A percentile compares a stretch with the other conserved stretches of the same genome.
phyloP scores from a whole-genome alignment of 2,888 invertebrate species.

The Drosophila algonquin region DNA sequence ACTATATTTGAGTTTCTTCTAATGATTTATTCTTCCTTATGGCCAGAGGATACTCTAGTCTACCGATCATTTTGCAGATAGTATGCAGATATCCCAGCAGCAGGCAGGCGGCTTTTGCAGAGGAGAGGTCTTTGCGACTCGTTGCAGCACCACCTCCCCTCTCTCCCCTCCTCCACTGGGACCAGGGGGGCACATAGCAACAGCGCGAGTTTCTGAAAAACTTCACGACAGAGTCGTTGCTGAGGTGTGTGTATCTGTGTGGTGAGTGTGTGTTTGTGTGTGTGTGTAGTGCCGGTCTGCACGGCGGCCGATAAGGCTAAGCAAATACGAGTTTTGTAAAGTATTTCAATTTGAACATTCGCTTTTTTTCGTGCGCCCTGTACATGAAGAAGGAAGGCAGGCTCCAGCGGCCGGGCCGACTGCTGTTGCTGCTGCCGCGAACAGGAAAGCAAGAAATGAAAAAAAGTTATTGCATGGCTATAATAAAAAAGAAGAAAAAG shows the following conservation, averaged over 20 bases:
- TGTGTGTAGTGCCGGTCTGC: conserved; percentile 27
- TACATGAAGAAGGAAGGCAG: conserved; percentile 47
- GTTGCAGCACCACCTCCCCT: conserved; percentile 22
- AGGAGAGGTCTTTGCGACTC: conserved; percentile 25
- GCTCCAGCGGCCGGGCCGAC: conserved; percentile 30
- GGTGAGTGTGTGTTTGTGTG: conserved; percentile 9
- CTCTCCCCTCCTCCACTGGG: not conserved
- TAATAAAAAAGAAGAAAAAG: conserved; percentile 51
- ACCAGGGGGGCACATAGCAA: conserved; percentile 59
- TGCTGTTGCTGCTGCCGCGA: conserved; percentile 32
- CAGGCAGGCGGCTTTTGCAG: conserved; percentile 23
- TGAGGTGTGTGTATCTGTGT: conserved; percentile 37
- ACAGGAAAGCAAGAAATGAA: conserved; percentile 55
- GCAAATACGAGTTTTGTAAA: conserved; percentile 76
- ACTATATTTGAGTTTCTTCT: not conserved
- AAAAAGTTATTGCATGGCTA: conserved; percentile 56
- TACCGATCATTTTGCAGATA: conserved; percentile 29
- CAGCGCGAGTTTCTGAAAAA: conserved; percentile 47
- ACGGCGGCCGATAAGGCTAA: conserved; percentile 62
- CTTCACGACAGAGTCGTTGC: conserved; percentile 29
- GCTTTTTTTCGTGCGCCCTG: conserved; percentile 55
- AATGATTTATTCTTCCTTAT: conserved; percentile 1
- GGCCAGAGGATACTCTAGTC: conserved; percentile 13
- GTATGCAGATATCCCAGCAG: conserved; percentile 32
- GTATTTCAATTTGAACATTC: conserved; percentile 72